A percentile compares a stretch with the other conserved stretches of the same genome.
Evolutionary conservation across 2,888 invertebrate genomes (phyloP).

Genomic region (Monochamus alternatus): DNA sequence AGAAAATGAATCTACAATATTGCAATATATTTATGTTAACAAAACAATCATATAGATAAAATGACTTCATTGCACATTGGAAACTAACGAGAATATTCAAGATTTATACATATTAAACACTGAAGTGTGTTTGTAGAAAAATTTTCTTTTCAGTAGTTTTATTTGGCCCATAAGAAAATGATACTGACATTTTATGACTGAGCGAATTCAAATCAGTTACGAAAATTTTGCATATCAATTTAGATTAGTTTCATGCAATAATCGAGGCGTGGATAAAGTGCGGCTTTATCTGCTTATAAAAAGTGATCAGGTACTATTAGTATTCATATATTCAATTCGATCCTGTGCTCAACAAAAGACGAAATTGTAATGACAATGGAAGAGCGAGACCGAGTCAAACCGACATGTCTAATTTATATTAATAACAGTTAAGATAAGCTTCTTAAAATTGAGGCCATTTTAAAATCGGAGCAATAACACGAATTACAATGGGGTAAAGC

Average conservation of each 20-base stretch:
- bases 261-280: constrained; percentile 32
- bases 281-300: constrained; percentile 38
- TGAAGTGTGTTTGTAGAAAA: neutral
- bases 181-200: neutral
- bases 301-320: constrained; percentile 56
- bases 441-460: constrained; percentile 59
- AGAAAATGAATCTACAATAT: no score
- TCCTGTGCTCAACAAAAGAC: constrained; percentile 55
- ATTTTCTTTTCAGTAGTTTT: no score
- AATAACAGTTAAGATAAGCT: constrained; percentile 62
- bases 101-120: no score
- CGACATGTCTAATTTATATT: constrained; percentile 59
- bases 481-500: constrained; percentile 56
- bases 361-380: constrained; percentile 58
- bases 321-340: constrained; percentile 61
- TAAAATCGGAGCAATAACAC: constrained; percentile 55
- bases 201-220: constrained; percentile 1
- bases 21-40: no score
- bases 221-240: constrained; percentile 30
- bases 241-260: constrained; percentile 24
- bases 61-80: no score
- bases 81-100: no score
- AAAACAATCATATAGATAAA: no score
- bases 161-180: neutral
- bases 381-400: constrained; percentile 45